A percentile compares a stretch with the other conserved stretches of the same genome.
phyloP scores from a whole-genome alignment of 2,797 vertebrate species.

The Apogon hyalosoma region DNA sequence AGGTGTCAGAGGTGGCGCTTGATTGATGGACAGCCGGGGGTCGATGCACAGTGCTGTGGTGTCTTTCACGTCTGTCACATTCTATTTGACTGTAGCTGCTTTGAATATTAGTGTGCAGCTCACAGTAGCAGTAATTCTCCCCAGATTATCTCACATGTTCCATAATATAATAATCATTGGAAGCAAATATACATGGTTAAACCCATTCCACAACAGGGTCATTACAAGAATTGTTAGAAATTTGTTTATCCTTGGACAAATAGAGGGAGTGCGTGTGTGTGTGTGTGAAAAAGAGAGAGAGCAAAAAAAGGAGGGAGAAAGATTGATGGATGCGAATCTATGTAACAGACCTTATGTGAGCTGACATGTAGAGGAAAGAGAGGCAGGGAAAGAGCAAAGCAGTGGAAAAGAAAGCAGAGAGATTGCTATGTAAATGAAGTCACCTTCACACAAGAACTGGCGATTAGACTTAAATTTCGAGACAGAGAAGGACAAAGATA shows the following conservation, averaged over 20 bases:
- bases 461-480: constrained; percentile 69
- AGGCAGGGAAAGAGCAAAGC: constrained; percentile 29
- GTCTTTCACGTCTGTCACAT: constrained; percentile 78
- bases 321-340: constrained; percentile 57
- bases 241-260: constrained; percentile 59
- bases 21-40: constrained; percentile 79
- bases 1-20: constrained; percentile 61
- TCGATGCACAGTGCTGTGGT: constrained; percentile 69
- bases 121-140: constrained; percentile 61
- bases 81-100: constrained; percentile 65
- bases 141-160: constrained; percentile 52
- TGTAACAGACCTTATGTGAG: constrained; percentile 43
- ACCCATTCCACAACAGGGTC: constrained; percentile 50
- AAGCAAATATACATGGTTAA: constrained; percentile 47
- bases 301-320: constrained; percentile 8
- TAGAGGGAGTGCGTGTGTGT: constrained; percentile 12
- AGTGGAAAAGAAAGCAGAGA: constrained; percentile 36
- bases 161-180: constrained; percentile 54
- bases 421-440: constrained; percentile 75
- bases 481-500: constrained; percentile 74
- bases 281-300: constrained; percentile 2
- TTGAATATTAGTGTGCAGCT: constrained; percentile 64
- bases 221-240: constrained; percentile 64
- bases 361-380: constrained; percentile 39
- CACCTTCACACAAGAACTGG: constrained; percentile 66